phyloP scores from a whole-genome alignment of 1,140 invertebrate species.

The Drosophila kepulauana region DNA sequence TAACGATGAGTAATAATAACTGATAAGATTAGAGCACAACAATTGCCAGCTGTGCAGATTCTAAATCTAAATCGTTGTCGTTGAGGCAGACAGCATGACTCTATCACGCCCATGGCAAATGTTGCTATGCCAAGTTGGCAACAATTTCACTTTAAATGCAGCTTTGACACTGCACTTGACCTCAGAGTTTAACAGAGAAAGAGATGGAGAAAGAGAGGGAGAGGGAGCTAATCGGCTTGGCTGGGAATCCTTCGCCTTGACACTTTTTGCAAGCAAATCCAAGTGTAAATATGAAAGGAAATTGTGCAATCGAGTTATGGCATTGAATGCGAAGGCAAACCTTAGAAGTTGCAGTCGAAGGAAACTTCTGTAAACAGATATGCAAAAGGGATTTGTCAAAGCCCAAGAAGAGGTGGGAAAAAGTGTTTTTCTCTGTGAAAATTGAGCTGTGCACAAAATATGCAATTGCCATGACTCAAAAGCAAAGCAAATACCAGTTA shows the following conservation, averaged over 20 bases:
- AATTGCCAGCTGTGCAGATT: background rate
- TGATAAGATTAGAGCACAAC: conserved; percentile 31
- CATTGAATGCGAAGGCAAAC: conserved; percentile 13
- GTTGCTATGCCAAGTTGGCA: conserved; percentile 2
- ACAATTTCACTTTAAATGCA: conserved; percentile 44
- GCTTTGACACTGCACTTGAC: conserved; percentile 58
- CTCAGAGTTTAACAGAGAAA: conserved; percentile 6
- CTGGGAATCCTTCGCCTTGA: conserved; percentile 16
- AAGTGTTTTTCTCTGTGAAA: conserved; percentile 6
- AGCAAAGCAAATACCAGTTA: background rate
- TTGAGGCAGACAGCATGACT: conserved; percentile 52
- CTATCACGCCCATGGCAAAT: conserved; percentile 46
- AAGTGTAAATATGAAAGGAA: conserved; percentile 42
- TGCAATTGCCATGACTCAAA: background rate
- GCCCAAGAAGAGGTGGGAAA: background rate
- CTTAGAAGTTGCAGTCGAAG: conserved; percentile 23
- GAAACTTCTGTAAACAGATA: conserved; percentile 23
- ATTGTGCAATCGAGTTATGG: conserved; percentile 13
- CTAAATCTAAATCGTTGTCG: conserved; percentile 12
- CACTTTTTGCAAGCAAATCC: conserved; percentile 15
- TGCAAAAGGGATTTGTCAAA: conserved; percentile 14
- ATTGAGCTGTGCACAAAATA: conserved; percentile 6
- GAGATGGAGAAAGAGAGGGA: background rate
- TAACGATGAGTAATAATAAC: background rate
- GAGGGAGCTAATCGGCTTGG: conserved; percentile 27